Evolutionary conservation across 2,113 vertebrate genomes (phyloP).

Genomic region (Ahaetulla prasina): DNA sequence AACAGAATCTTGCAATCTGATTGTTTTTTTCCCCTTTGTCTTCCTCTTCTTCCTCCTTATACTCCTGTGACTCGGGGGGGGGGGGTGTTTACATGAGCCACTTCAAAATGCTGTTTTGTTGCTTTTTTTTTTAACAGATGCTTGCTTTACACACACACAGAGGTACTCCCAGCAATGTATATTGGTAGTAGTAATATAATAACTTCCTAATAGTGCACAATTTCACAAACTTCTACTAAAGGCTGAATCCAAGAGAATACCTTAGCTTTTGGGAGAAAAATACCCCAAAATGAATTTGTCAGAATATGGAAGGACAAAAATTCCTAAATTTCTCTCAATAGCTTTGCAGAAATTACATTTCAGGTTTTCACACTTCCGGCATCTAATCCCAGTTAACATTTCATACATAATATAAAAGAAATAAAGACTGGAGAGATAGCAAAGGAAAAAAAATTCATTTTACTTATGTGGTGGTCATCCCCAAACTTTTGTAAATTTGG

Average conservation of each 20-base stretch:
- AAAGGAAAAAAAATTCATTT: not conserved
- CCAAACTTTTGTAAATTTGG: not conserved
- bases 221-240: not conserved
- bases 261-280: not conserved
- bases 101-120: not conserved
- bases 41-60: not conserved
- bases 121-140: not conserved
- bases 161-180: not conserved
- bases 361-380: not conserved
- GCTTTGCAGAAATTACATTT: not conserved
- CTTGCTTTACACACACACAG: not conserved
- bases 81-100: not conserved
- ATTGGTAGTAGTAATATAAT: not conserved
- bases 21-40: not conserved
- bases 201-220: not conserved
- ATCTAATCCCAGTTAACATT: not conserved
- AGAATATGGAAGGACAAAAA: not conserved
- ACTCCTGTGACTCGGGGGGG: not conserved
- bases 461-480: not conserved
- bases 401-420: not conserved
- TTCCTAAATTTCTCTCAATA: not conserved
- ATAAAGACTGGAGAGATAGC: not conserved
- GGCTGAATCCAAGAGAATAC: not conserved
- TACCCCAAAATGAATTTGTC: not conserved
- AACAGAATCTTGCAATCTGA: not conserved